A percentile compares a stretch with the other conserved stretches of the same genome.
These are phyloP conservation scores for Crax fasciolata DNA, from an alignment of 2,797 vertebrate genomes.

Conservation along the genomic window DNA sequence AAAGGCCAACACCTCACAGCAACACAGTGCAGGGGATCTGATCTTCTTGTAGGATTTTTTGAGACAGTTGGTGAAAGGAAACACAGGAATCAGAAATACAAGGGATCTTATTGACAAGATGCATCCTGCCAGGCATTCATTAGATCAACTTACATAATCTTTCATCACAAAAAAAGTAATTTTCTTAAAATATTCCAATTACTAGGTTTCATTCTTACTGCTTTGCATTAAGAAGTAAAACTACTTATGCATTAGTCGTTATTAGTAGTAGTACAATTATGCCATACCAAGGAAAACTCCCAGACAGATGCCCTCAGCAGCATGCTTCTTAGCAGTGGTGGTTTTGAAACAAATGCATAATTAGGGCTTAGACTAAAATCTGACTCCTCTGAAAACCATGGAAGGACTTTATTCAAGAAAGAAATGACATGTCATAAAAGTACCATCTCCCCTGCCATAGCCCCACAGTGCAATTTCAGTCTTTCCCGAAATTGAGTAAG, in stretches of 20 bases:
- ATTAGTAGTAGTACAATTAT: not conserved
- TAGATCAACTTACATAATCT: not conserved
- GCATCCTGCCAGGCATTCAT: not conserved
- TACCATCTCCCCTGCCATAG: not conserved
- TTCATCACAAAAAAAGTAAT: not conserved
- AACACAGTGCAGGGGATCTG: not conserved
- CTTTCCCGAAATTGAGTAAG: slow-evolving; percentile 45
- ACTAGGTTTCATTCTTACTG: not conserved
- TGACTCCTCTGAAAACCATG: not conserved
- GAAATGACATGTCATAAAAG: slow-evolving; percentile 20
- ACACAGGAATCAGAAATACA: not conserved
- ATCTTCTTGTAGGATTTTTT: not conserved
- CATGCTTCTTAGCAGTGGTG: not conserved
- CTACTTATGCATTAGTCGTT: not conserved
- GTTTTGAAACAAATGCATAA: not conserved
- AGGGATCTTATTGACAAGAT: not conserved
- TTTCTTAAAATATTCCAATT: not conserved
- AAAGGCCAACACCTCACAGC: not conserved
- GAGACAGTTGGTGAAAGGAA: not conserved
- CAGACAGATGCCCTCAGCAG: not conserved
- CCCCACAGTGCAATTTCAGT: slow-evolving; percentile 11
- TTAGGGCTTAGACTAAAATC: slow-evolving; percentile 16
- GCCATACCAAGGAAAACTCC: not conserved
- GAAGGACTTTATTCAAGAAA: not conserved
- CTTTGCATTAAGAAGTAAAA: not conserved